Percentiles rank a stretch among this genome's conserved stretches.
These are phyloP conservation scores for Lindbergichthys nudifrons DNA, from an alignment of 2,797 vertebrate genomes.

Conservation along the genomic window DNA sequence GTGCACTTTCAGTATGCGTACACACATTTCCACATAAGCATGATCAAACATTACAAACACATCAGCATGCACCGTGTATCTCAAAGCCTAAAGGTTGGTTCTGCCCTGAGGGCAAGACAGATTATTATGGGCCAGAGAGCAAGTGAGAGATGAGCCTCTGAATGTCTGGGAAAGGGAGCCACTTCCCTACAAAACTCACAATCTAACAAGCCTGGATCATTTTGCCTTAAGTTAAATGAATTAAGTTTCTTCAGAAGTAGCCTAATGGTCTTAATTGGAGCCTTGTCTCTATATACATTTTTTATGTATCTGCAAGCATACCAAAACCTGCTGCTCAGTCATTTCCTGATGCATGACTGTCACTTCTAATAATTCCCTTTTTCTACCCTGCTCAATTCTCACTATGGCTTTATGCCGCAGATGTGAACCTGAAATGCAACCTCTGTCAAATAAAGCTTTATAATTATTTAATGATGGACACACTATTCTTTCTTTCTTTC, in stretches of 20 bases:
- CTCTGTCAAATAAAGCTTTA: no score
- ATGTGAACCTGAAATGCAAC: no score
- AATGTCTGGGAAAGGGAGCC: slow-evolving; percentile 36
- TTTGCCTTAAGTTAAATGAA: slow-evolving; percentile 53
- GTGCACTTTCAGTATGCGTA: not conserved
- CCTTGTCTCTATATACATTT: slow-evolving; percentile 29
- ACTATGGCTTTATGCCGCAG: not conserved
- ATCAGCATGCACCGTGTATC: slow-evolving; percentile 47
- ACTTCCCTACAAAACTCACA: slow-evolving; percentile 35
- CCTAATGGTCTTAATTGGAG: slow-evolving; percentile 39
- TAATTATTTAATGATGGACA: no score
- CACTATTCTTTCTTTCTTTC: not conserved
- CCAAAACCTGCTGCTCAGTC: slow-evolving; percentile 41
- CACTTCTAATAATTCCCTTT: slow-evolving; percentile 19
- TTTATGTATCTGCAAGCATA: slow-evolving; percentile 33
- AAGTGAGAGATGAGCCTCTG: slow-evolving; percentile 36
- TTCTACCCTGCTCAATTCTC: not conserved
- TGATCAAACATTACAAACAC: not conserved
- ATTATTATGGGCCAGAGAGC: slow-evolving; percentile 55
- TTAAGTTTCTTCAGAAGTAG: slow-evolving; percentile 29
- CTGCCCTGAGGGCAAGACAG: slow-evolving; percentile 49
- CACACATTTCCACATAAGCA: not conserved
- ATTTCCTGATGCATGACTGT: slow-evolving; percentile 32
- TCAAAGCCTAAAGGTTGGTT: slow-evolving; percentile 55
- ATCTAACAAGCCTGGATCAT: slow-evolving; percentile 41